A percentile compares a stretch with the other conserved stretches of the same genome.
phyloP scores from a whole-genome alignment of 2,888 invertebrate genomes.

The Synergus umbraculus region DNA sequence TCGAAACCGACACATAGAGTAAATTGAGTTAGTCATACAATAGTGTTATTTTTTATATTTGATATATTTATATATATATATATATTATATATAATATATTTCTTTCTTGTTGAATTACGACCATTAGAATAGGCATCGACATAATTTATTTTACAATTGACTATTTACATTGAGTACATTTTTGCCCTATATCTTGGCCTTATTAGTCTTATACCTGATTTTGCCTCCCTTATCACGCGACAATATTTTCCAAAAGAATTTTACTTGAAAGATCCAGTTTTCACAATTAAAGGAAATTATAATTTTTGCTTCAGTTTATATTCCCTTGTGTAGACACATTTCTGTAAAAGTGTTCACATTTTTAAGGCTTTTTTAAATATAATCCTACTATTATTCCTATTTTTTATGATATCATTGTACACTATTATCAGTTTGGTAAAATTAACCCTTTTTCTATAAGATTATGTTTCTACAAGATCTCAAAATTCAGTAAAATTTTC shows the following conservation, averaged over 20 bases:
- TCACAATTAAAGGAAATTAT: neutral
- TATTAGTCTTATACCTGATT: constrained; percentile 9
- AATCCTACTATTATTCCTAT: neutral
- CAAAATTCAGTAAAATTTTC: neutral
- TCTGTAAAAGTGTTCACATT: constrained; percentile 1
- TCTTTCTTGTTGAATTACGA: constrained; percentile 49
- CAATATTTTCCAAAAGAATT: neutral
- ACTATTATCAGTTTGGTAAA: neutral
- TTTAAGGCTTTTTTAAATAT: constrained; percentile 11
- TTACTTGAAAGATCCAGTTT: constrained; percentile 1
- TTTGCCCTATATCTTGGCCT: constrained; percentile 2
- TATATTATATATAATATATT: constrained; percentile 59
- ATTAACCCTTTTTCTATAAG: constrained; percentile 30
- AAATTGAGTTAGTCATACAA: constrained; percentile 62
- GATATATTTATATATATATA: constrained; percentile 57
- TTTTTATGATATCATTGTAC: neutral
- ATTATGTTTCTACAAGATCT: neutral
- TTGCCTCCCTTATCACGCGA: neutral
- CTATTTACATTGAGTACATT: constrained; percentile 62
- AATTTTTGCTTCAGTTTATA: neutral
- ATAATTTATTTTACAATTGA: constrained; percentile 56
- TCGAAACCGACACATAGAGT: constrained; percentile 70
- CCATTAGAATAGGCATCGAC: constrained; percentile 61
- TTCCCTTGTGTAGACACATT: neutral
- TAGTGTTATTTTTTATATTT: constrained; percentile 35